These are phyloP conservation scores for Erpobdella octoculata DNA, from an alignment of 2,888 invertebrate genomes.

Conservation along the genomic window DNA sequence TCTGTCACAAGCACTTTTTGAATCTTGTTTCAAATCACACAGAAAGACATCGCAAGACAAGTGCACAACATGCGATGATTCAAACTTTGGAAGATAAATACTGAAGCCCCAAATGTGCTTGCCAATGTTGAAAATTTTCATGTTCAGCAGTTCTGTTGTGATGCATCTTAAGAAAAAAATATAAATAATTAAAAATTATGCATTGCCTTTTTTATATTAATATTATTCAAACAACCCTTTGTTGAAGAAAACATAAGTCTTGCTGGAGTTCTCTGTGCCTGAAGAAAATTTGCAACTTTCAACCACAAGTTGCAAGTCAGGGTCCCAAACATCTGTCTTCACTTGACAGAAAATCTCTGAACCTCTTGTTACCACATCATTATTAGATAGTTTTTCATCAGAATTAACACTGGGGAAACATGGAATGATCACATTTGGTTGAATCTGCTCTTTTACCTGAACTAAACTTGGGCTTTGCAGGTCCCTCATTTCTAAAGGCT, in stretches of 20 bases:
- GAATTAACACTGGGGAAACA: not conserved
- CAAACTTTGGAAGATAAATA: constrained; percentile 33
- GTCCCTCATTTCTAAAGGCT: no score
- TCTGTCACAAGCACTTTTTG: constrained; percentile 35
- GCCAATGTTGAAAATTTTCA: constrained; percentile 32
- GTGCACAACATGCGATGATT: constrained; percentile 28
- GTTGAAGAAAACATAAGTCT: constrained; percentile 23
- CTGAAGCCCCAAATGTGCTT: constrained; percentile 35
- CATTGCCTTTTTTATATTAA: no score
- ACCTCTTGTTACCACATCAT: not conserved
- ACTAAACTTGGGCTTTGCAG: no score
- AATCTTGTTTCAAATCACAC: constrained; percentile 33
- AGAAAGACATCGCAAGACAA: constrained; percentile 33
- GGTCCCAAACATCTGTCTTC: constrained; percentile 33
- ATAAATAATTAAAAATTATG: no score
- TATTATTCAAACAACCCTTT: no score
- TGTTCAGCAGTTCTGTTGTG: constrained; percentile 15
- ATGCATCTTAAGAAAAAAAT: constrained; percentile 21
- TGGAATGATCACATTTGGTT: not conserved
- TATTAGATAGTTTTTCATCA: not conserved
- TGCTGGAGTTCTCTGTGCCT: not conserved
- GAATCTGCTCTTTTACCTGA: not conserved
- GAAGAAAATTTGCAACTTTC: constrained; percentile 33
- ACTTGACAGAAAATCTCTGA: constrained; percentile 25
- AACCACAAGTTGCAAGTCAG: constrained; percentile 33